These are phyloP conservation scores for Channa argus DNA, from an alignment of 2,113 vertebrate genomes.

Conservation along the genomic window DNA sequence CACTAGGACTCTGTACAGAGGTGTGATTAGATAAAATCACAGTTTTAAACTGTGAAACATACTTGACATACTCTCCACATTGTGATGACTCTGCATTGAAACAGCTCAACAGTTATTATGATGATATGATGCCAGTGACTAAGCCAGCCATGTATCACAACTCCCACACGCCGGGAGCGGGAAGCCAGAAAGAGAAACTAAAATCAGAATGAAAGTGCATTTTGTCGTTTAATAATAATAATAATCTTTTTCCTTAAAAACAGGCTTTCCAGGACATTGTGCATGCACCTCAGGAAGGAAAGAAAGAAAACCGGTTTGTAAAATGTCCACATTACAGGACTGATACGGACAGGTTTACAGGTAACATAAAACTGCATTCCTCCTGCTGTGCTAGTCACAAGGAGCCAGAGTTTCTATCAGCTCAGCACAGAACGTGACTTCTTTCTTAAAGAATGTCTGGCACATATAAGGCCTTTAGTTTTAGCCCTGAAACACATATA, in stretches of 20 bases:
- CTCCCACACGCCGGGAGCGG: slow-evolving; percentile 38
- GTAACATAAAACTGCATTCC: slow-evolving; percentile 28
- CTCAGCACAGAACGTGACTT: slow-evolving; percentile 30
- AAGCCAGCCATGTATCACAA: slow-evolving; percentile 33
- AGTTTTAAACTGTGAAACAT: not conserved
- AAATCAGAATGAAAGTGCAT: slow-evolving; percentile 48
- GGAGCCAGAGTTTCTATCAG: slow-evolving; percentile 31
- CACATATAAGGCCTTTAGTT: slow-evolving; percentile 44
- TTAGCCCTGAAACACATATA: slow-evolving; percentile 21
- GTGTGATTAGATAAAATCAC: not conserved
- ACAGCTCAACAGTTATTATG: slow-evolving; percentile 22
- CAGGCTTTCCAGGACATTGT: slow-evolving; percentile 5
- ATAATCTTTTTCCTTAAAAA: slow-evolving; percentile 37
- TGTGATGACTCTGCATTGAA: slow-evolving; percentile 13
- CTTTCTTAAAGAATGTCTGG: slow-evolving; percentile 61
- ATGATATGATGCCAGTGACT: slow-evolving; percentile 49
- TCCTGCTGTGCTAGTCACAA: slow-evolving; percentile 25
- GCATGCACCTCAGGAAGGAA: not conserved
- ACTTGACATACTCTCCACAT: slow-evolving; percentile 14
- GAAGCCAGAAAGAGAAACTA: slow-evolving; percentile 38
- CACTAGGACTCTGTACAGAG: not conserved
- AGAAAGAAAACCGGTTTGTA: not conserved
- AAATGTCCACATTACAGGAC: not conserved
- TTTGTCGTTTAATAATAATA: slow-evolving; percentile 37
- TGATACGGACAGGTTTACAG: slow-evolving; percentile 35